These are phyloP conservation scores for Teleiodes luculella DNA, from an alignment of 2,888 invertebrate species.

Conservation along the genomic window DNA sequence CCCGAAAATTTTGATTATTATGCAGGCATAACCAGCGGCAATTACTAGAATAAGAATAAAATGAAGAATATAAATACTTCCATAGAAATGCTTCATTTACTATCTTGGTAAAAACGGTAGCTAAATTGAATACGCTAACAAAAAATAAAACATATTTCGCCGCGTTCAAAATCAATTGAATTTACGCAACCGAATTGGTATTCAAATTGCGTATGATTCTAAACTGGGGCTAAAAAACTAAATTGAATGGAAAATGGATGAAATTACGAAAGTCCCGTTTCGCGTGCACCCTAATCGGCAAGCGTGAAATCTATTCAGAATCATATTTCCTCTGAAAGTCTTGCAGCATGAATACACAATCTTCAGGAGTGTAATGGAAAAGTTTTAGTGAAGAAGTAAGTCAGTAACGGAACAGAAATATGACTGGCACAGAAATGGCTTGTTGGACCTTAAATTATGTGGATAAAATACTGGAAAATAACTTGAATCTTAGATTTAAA, in stretches of 20 bases:
- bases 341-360: constrained; percentile 46
- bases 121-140: too few species aligned
- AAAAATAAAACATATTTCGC: background rate
- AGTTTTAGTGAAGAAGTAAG: constrained; percentile 28
- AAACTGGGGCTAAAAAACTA: background rate
- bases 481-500: too few species aligned
- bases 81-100: too few species aligned
- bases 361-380: constrained; percentile 48
- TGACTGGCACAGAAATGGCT: background rate
- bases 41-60: too few species aligned
- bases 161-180: background rate
- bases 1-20: too few species aligned
- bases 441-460: background rate
- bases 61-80: too few species aligned
- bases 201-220: background rate
- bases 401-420: constrained; percentile 1
- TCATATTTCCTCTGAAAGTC: constrained; percentile 30
- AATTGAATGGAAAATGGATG: constrained; percentile 9
- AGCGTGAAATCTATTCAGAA: constrained; percentile 23
- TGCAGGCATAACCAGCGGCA: too few species aligned
- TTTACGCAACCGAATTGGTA: background rate
- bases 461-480: too few species aligned
- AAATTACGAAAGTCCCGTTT: background rate
- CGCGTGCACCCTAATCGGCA: constrained; percentile 12
- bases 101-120: too few species aligned